Conservation (phyloP, 2,113 vertebrate species). For the Phaethon lepturus region DNA sequence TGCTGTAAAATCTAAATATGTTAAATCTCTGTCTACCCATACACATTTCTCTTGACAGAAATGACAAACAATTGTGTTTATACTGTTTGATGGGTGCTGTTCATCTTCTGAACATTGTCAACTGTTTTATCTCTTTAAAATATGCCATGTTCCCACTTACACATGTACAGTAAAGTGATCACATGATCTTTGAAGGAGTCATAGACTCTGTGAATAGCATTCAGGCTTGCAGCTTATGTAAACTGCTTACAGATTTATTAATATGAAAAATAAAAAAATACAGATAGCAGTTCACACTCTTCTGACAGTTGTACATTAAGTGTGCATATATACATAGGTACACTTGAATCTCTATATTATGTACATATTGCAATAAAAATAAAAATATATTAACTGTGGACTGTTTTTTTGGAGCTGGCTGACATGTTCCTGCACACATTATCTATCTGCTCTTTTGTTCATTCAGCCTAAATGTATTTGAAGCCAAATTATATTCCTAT, state of each 20-base stretch:
- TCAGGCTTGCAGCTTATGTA: not conserved
- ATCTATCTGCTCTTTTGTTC: not conserved
- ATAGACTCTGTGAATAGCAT: not conserved
- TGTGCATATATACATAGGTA: not conserved
- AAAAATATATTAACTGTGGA: not conserved
- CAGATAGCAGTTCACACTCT: not conserved
- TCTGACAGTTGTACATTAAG: not conserved
- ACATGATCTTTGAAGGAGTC: not conserved
- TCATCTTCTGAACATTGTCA: slow-evolving; percentile 34
- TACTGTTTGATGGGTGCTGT: slow-evolving; percentile 15
- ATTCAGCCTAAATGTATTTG: not conserved
- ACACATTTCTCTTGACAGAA: slow-evolving; percentile 24
- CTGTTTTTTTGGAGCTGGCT: not conserved
- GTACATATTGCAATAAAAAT: not conserved
- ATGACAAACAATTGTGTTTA: not conserved
- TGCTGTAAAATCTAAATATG: slow-evolving; percentile 34
- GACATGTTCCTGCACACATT: not conserved
- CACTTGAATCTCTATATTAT: not conserved
- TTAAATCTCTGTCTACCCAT: not conserved
- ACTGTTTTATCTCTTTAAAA: slow-evolving; percentile 25
- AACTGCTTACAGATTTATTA: slow-evolving; percentile 16
- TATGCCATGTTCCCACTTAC: not conserved
- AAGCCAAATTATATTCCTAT: not conserved
- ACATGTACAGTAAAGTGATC: not conserved
- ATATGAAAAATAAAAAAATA: not conserved